Evolutionary conservation across 2,797 vertebrate species (phyloP).

Genomic region (Gymnodraco acuticeps): DNA sequence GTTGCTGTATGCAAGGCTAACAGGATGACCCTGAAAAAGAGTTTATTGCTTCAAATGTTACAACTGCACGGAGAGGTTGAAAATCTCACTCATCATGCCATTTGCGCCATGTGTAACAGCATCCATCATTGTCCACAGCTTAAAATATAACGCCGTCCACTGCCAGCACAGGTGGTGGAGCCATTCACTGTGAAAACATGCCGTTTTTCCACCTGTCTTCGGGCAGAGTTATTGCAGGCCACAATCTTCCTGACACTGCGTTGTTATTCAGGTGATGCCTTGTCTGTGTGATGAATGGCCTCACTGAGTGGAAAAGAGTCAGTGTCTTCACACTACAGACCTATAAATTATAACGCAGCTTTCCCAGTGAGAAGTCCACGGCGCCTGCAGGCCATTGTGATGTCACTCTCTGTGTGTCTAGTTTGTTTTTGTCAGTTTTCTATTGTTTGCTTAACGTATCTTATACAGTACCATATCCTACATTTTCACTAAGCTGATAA

Average conservation of each 20-base stretch:
- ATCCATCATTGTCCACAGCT: conserved; percentile 22
- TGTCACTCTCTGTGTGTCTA: not conserved
- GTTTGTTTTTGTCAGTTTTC: not conserved
- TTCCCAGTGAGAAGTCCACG: not conserved
- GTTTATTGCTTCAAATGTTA: not conserved
- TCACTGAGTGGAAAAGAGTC: conserved; percentile 14
- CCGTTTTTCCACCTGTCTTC: conserved; percentile 43
- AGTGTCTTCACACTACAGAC: conserved; percentile 1
- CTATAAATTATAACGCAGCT: conserved; percentile 12
- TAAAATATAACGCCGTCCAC: not conserved
- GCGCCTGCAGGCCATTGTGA: not conserved
- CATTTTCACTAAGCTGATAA: not conserved
- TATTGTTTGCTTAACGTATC: not conserved
- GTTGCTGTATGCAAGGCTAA: not conserved
- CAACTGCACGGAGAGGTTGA: not conserved
- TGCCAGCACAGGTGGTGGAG: conserved; percentile 42
- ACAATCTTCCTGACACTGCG: conserved; percentile 19
- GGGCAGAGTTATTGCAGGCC: conserved; percentile 34
- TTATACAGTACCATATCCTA: not conserved
- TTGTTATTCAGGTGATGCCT: conserved; percentile 31
- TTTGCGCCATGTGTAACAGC: not conserved
- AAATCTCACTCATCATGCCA: not conserved
- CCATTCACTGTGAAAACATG: conserved; percentile 17
- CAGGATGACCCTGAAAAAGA: not conserved
- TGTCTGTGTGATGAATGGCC: conserved; percentile 53